Evolutionary conservation across 1,140 invertebrate species (phyloP), one percentile per base, ranked within the genome.

Genomic region (Gerris buenoi): DNA sequence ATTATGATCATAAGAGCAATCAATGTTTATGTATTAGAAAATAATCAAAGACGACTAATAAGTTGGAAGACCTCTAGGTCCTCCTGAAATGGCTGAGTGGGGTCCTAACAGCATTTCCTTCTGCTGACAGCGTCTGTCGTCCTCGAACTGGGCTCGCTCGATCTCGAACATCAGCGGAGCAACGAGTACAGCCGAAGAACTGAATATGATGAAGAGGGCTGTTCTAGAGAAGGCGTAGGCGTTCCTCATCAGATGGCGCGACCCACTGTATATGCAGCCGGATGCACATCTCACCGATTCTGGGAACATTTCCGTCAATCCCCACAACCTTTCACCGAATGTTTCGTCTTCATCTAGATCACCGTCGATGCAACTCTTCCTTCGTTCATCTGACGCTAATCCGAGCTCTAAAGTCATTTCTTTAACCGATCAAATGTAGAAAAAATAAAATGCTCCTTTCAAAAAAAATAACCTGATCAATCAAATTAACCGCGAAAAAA

Each of bases 251-350:
- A 5, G 18, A 10, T 10, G 18, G 33, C 5, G 5, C 5, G 33
- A 46, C 5, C 33, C 33, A 18, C 5, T 10, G 33, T 18, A 46
- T 46, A 46, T 10, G 5, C 5, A 46, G 5, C 5, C 5, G 5
- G 18, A 10, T 46, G 18, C 5, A 10, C 18, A 88, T 65, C 91
- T 80, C 2, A 96, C 76, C 72, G 81, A 76, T 69, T 93, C 86
- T 0, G 94, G 94, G 73, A 97, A 95, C 93, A 97, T 97, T 81
- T 97, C 93, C 23, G 91, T 89, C 60, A 96, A 77, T 28, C 91
- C 94, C 80, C 86, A 82, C 67, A 97, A 76, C 74, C 94, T 82
- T 77, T 97, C 93, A 0, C 79, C 76, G 5, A 95, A 70, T 5
- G 88, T 88, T 81, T 96, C 94, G 80, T 95, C 93, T 75, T 87